These are phyloP conservation scores for Jaculus jaculus DNA, from an alignment of 2,113 vertebrate genomes.

Conservation along the genomic window DNA sequence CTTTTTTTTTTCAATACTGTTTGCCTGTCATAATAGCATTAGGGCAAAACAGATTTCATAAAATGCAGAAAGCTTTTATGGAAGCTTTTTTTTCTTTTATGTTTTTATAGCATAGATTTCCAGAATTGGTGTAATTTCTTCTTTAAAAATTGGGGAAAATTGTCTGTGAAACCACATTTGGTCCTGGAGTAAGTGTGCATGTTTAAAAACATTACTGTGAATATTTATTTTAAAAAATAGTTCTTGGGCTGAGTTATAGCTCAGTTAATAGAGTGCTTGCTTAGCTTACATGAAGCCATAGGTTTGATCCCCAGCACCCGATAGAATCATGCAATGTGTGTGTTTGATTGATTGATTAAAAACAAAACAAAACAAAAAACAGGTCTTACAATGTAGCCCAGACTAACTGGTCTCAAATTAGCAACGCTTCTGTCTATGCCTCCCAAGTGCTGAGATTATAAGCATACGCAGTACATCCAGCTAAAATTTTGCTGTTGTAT, in stretches of 20 bases:
- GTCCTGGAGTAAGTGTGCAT: neutral
- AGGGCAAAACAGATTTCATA: slow-evolving; percentile 21
- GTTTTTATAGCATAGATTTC: neutral
- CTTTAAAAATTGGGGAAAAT: neutral
- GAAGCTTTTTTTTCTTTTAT: neutral
- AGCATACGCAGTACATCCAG: too few relatives aligned
- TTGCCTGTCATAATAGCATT: neutral
- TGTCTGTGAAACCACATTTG: neutral
- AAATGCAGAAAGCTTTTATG: neutral
- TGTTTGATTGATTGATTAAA: too few relatives aligned
- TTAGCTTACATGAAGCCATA: neutral
- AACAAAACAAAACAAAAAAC: too few relatives aligned
- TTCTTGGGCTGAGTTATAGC: neutral
- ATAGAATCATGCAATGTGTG: too few relatives aligned
- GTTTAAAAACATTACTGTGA: neutral
- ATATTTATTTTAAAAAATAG: neutral
- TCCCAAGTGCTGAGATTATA: too few relatives aligned
- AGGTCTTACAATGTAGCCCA: too few relatives aligned
- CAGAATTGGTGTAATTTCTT: neutral
- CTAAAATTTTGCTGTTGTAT: neutral
- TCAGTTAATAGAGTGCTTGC: neutral
- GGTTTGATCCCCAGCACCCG: too few relatives aligned
- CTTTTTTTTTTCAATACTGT: neutral
- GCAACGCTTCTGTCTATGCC: too few relatives aligned
- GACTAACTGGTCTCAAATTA: too few relatives aligned